Percentiles rank a stretch among this genome's conserved stretches.
Conservation (phyloP, 2,797 vertebrate species). For the Chelon labrosus region DNA sequence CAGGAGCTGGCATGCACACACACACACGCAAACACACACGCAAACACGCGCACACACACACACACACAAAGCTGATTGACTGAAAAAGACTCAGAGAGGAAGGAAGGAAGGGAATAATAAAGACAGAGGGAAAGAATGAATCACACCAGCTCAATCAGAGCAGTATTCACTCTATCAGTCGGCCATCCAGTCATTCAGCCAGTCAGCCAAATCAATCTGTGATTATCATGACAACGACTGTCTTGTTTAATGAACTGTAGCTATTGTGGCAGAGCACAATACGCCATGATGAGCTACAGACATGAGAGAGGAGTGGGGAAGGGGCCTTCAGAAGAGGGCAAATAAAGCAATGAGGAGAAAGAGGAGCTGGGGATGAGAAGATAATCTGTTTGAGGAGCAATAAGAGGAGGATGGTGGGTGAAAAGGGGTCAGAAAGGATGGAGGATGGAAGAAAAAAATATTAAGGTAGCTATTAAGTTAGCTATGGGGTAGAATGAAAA, state of each 20-base stretch:
- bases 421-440: slow-evolving; percentile 54
- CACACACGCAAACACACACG: slow-evolving; percentile 45
- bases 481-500: slow-evolving; percentile 77
- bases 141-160: slow-evolving; percentile 72
- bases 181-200: slow-evolving; percentile 62
- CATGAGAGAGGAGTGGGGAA: slow-evolving; percentile 73
- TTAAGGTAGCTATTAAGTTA: slow-evolving; percentile 70
- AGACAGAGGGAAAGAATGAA: slow-evolving; percentile 61
- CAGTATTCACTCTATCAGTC: slow-evolving; percentile 79
- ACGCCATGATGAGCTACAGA: slow-evolving; percentile 90
- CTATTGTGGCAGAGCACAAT: slow-evolving; percentile 92
- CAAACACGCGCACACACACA: slow-evolving; percentile 45
- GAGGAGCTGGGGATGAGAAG: slow-evolving; percentile 10
- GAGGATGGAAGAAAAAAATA: slow-evolving; percentile 67
- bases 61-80: slow-evolving; percentile 83
- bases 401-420: slow-evolving; percentile 51
- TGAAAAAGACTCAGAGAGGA: slow-evolving; percentile 63
- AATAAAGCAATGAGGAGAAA: slow-evolving; percentile 54
- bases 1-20: slow-evolving; percentile 73
- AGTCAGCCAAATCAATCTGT: slow-evolving; percentile 73
- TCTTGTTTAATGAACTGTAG: slow-evolving; percentile 85
- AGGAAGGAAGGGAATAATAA: slow-evolving; percentile 36
- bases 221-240: slow-evolving; percentile 74
- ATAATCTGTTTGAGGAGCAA: slow-evolving; percentile 16
- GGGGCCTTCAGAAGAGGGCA: slow-evolving; percentile 66